These are phyloP conservation scores for Pelusios castaneus DNA, from an alignment of 2,113 vertebrate genomes.

Conservation along the genomic window DNA sequence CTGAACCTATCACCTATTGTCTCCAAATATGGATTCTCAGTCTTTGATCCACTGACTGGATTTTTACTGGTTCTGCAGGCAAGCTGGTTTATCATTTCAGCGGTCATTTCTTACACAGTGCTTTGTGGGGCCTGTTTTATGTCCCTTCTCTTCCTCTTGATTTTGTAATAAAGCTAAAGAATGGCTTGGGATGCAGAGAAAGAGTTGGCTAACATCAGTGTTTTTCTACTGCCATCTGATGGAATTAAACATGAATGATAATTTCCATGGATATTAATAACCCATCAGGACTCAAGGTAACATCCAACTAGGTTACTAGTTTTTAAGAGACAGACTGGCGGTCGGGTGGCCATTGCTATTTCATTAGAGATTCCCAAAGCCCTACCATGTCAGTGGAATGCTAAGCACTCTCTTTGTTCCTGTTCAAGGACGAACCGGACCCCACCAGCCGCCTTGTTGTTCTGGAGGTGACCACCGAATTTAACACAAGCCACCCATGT, in stretches of 20 bases:
- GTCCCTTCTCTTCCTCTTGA: background rate
- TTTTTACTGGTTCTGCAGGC: background rate
- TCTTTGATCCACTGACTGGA: background rate
- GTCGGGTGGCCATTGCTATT: background rate
- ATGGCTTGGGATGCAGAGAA: background rate
- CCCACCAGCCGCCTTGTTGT: background rate
- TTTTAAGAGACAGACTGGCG: background rate
- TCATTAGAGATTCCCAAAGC: background rate
- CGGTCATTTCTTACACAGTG: background rate
- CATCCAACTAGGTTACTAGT: background rate
- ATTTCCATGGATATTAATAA: background rate
- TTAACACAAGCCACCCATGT: conserved; percentile 14
- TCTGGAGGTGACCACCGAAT: background rate
- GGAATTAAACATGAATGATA: conserved; percentile 2
- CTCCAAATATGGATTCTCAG: background rate
- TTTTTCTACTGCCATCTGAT: conserved; percentile 73
- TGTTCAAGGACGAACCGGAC: background rate
- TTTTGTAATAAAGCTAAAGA: background rate
- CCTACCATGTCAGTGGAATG: background rate
- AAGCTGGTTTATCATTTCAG: background rate
- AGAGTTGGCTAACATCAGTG: background rate
- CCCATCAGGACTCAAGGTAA: background rate
- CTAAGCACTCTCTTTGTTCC: conserved; percentile 23
- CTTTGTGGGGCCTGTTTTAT: background rate
- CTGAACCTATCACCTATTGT: background rate